A percentile compares a stretch with the other conserved stretches of the same genome.
Conservation (phyloP, 64 coral and sea anemone genomes). For the Montipora cactus region DNA sequence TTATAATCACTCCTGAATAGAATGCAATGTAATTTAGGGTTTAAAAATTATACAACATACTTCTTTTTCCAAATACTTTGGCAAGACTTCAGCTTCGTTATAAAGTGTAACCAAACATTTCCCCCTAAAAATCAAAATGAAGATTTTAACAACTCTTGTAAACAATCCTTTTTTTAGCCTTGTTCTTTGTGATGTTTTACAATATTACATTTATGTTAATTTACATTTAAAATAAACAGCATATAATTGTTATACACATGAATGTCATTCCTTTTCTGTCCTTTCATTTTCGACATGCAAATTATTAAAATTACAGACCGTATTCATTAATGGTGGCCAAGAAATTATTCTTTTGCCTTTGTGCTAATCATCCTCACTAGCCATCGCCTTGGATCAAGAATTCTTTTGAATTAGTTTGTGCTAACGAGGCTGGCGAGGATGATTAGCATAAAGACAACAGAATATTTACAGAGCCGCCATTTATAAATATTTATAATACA, state of each 20-base stretch:
- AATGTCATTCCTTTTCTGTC: neutral
- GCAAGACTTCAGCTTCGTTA: constrained; percentile 93
- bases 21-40: neutral
- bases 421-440: too few relatives aligned
- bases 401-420: too few relatives aligned
- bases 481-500: too few relatives aligned
- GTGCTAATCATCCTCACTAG: too few relatives aligned
- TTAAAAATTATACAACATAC: constrained; percentile 32
- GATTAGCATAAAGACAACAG: too few relatives aligned
- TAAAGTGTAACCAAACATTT: constrained; percentile 98
- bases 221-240: too few relatives aligned
- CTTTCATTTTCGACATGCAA: neutral
- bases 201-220: too few relatives aligned
- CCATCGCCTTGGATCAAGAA: too few relatives aligned
- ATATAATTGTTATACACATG: neutral
- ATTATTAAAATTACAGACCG: neutral
- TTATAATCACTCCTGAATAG: neutral
- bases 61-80: constrained; percentile 98
- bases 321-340: too few relatives aligned
- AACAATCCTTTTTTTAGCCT: neutral
- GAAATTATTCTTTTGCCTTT: too few relatives aligned
- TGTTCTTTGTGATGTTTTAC: too few relatives aligned
- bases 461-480: too few relatives aligned
- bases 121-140: constrained; percentile 63
- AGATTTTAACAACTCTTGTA: neutral